phyloP scores from a whole-genome alignment of 23 tunicate species.

The Botrylloides violaceus region DNA sequence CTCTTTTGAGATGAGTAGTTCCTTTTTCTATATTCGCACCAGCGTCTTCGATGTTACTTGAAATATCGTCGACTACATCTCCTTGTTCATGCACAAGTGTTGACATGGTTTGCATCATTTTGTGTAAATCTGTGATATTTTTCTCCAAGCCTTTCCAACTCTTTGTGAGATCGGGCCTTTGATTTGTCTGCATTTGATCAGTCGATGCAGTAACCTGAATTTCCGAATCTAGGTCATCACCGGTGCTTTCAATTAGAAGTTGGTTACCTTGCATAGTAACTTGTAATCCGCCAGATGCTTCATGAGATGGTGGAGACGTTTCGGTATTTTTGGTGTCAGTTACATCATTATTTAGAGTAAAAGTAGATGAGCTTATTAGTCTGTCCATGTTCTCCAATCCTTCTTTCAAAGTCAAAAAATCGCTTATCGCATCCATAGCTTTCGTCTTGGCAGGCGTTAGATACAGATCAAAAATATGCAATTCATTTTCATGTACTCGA shows the following conservation, averaged over 20 bases:
- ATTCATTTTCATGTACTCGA: slow-evolving; percentile 25
- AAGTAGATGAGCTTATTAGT: too few species aligned
- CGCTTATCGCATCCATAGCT: slow-evolving; percentile 22
- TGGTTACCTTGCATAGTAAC: slow-evolving; percentile 5
- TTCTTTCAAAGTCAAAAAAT: slow-evolving; percentile 17
- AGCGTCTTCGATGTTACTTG: slow-evolving; percentile 47
- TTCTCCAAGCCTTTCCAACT: slow-evolving; percentile 16
- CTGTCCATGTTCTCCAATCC: neutral
- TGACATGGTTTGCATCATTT: slow-evolving; percentile 32
- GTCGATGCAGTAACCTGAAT: neutral
- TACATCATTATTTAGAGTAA: too few species aligned
- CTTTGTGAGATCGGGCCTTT: neutral
- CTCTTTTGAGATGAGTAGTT: slow-evolving; percentile 36
- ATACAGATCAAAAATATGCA: slow-evolving; percentile 48
- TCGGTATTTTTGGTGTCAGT: too few species aligned
- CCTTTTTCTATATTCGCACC: slow-evolving; percentile 36
- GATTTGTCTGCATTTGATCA: neutral
- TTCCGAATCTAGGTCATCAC: neutral
- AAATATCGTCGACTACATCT: slow-evolving; percentile 38
- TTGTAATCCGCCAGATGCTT: neutral
- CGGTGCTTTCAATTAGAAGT: neutral
- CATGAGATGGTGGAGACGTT: too few species aligned
- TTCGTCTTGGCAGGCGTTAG: slow-evolving; percentile 51
- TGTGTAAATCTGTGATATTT: slow-evolving; percentile 34
- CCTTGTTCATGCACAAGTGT: slow-evolving; percentile 47